A percentile compares a stretch with the other conserved stretches of the same genome.
These are phyloP conservation scores for Pseudocheirus occidentalis DNA, from an alignment of 2,797 vertebrate genomes.

Conservation along the genomic window DNA sequence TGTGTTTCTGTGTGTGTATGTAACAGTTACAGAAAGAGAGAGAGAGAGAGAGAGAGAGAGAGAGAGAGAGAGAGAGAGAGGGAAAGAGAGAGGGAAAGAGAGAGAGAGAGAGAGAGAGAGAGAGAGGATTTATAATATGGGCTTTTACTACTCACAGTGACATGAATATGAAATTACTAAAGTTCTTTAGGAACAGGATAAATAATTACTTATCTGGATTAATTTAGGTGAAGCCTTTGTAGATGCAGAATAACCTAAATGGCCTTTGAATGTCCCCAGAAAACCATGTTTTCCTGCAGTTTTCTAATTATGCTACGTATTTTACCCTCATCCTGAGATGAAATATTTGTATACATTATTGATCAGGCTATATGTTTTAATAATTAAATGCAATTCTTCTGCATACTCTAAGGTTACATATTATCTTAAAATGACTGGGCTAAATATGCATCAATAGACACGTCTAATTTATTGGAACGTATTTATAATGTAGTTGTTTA, in stretches of 20 bases:
- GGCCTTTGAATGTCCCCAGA: slow-evolving; percentile 54
- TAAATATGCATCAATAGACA: slow-evolving; percentile 63
- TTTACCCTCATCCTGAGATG: slow-evolving; percentile 47
- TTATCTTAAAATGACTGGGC: slow-evolving; percentile 69
- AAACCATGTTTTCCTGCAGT: slow-evolving; percentile 22
- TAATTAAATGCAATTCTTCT: slow-evolving; percentile 72
- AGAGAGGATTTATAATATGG: not conserved
- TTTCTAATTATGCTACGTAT: slow-evolving; percentile 38
- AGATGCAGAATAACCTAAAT: slow-evolving; percentile 45
- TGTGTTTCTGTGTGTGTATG: not conserved
- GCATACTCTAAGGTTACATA: slow-evolving; percentile 61
- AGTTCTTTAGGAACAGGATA: slow-evolving; percentile 57
- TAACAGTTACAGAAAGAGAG: no score
- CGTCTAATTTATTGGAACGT: slow-evolving; percentile 57
- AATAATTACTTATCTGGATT: slow-evolving; percentile 58
- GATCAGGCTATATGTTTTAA: slow-evolving; percentile 66
- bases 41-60: no score
- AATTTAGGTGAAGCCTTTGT: slow-evolving; percentile 53
- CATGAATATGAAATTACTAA: slow-evolving; percentile 25
- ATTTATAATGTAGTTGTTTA: slow-evolving; percentile 13
- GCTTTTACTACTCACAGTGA: not conserved
- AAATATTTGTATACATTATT: slow-evolving; percentile 58
- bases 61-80: not conserved
- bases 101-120: not conserved
- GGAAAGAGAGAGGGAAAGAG: not conserved